Evolutionary conservation across 2,888 invertebrate species (phyloP), one percentile per base, ranked within the genome.

Genomic region (Nomada goodeniana): DNA sequence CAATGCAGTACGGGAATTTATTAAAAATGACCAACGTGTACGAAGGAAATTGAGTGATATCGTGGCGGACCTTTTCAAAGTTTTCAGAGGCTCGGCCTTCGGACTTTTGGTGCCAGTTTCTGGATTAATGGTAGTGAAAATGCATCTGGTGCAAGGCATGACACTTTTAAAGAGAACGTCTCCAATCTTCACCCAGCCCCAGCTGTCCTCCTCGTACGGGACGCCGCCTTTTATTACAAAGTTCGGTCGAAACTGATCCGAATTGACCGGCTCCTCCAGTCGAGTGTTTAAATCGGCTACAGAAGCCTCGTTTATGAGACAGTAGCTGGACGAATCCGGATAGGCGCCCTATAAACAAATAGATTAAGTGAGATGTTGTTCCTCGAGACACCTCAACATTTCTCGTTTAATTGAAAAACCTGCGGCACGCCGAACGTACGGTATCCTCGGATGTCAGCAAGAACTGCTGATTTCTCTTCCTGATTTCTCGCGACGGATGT

Each of bases 121-220:
- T 0, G 96, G 96, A 91, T 97, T 95, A 1, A 97, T 95, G 0
- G 96, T 97, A 1, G 96, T 96, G 80, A 97, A 91, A n/a, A 96
- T 93, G 90, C 97, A 97, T 95, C 96, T 95, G 0, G 95, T 95
- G 89, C 96, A 96, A 0, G 96, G 96, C 90, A 96, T 96, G 26
- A 96, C 93, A 80, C 96, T 95, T 90, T 96, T 95, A 89, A 97
- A 96, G 65, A 96, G 89, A 15, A 95, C 95, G 7, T 95, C 94
- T 9, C 96, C 96, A 72, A 97, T 96, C 91, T 95, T 96, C 5
- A 97, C 92, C 94, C 96, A 97, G 73, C 95, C 95, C 96, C 97
- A 97, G 9, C 94, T 92, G 88, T 97, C 97, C 92, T 97, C 97
- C 2, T 95, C 96, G 88, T 95, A 96, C 0, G 96, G 92, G 63